phyloP scores from a whole-genome alignment of 2,113 vertebrate species.

The Geococcyx californianus region DNA sequence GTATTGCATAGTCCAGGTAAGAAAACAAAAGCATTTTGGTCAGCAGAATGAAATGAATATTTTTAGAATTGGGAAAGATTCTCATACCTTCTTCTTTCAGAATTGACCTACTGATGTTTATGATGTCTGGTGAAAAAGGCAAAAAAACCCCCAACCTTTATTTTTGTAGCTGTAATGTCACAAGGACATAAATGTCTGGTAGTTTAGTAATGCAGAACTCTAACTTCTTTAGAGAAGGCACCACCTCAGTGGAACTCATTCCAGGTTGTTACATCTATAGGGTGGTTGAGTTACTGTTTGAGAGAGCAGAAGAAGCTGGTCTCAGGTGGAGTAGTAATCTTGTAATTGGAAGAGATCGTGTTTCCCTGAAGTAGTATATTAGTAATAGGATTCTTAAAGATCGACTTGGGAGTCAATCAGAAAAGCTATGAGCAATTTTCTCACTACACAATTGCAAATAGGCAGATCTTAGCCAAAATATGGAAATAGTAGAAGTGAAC shows the following conservation, averaged over 20 bases:
- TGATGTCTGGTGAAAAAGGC: not conserved
- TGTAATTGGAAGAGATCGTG: not conserved
- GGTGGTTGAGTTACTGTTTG: not conserved
- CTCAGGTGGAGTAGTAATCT: not conserved
- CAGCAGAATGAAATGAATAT: not conserved
- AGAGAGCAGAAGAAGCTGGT: accelerated
- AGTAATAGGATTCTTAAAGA: not conserved
- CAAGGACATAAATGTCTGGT: not conserved
- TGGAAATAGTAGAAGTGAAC: not conserved
- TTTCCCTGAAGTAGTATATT: not conserved
- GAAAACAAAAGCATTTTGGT: slow-evolving; percentile 1
- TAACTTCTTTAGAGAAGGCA: not conserved
- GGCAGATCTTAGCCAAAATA: not conserved
- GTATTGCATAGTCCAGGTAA: not conserved
- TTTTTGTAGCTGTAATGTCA: not conserved
- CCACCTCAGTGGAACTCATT: not conserved
- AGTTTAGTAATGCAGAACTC: not conserved
- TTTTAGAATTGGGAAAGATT: not conserved
- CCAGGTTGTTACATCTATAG: not conserved
- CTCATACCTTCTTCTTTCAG: not conserved
- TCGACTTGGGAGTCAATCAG: not conserved
- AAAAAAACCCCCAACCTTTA: not conserved
- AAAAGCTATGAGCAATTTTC: not conserved
- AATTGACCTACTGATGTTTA: not conserved
- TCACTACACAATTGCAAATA: not conserved